Percentiles rank a stretch among this genome's conserved stretches.
phyloP scores from a whole-genome alignment of 2,113 vertebrate species.

The Hylia prasina region DNA sequence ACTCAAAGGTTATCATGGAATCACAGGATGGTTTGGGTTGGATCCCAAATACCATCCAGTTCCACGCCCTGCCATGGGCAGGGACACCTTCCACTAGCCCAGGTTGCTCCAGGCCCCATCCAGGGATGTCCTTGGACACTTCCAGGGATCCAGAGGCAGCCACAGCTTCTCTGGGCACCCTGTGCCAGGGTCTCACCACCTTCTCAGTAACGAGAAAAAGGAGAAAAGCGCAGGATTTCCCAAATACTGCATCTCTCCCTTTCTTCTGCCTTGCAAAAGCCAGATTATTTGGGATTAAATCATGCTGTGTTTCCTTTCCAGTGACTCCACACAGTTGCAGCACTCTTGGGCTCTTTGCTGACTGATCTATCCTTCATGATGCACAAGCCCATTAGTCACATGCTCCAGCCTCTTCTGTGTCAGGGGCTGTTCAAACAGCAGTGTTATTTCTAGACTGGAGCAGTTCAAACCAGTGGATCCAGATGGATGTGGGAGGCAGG shows the following conservation, averaged over 20 bases:
- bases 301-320: neutral
- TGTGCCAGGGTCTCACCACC: neutral
- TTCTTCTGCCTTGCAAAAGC: neutral
- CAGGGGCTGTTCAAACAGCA: neutral
- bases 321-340: neutral
- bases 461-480: neutral
- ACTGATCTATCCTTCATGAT: neutral
- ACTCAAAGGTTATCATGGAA: rapidly evolving
- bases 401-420: neutral
- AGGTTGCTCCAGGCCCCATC: rapidly evolving
- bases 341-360: neutral
- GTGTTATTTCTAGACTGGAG: neutral
- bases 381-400: neutral
- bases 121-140: rapidly evolving
- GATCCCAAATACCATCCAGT: neutral
- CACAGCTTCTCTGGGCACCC: neutral
- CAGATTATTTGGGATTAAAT: neutral
- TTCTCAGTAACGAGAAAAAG: neutral
- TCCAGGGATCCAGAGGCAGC: neutral
- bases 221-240: neutral
- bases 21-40: neutral
- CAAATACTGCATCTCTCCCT: neutral
- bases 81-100: rapidly evolving
- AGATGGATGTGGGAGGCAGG: neutral
- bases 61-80: neutral